phyloP scores from a whole-genome alignment of 2,113 vertebrate genomes.

The Dipodomys stephensi region DNA sequence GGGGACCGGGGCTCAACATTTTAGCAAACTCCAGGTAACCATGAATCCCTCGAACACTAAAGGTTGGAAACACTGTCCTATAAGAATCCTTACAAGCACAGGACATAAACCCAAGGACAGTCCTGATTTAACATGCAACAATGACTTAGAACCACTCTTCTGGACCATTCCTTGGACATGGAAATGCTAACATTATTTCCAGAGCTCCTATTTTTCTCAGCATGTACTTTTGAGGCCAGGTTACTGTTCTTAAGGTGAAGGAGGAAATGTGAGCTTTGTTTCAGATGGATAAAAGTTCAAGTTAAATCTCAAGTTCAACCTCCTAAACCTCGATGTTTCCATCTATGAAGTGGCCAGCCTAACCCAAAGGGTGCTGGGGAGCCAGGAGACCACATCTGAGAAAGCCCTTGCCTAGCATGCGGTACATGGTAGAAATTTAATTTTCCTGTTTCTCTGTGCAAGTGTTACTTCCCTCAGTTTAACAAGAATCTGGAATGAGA shows the following conservation, averaged over 20 bases:
- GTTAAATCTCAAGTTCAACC: neutral
- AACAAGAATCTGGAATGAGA: neutral
- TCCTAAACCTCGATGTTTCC: fast-evolving
- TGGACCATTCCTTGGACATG: neutral
- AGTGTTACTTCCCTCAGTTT: neutral
- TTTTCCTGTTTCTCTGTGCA: neutral
- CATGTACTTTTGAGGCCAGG: neutral
- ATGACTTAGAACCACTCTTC: neutral
- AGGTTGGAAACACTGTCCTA: neutral
- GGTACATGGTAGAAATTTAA: neutral
- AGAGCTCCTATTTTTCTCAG: neutral
- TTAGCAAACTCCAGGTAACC: neutral
- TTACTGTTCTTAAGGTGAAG: neutral
- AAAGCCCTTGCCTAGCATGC: neutral
- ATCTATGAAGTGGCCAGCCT: neutral
- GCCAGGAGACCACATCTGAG: neutral
- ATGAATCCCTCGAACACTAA: neutral
- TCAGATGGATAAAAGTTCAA: neutral
- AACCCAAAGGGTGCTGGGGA: fast-evolving
- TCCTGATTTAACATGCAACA: neutral
- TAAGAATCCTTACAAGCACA: neutral
- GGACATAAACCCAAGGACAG: neutral
- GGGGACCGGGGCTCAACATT: neutral
- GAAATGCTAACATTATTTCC: neutral
- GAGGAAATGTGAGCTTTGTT: neutral